A percentile compares a stretch with the other conserved stretches of the same genome.
These are phyloP conservation scores for Chelon auratus DNA, from an alignment of 2,797 vertebrate species.

Conservation along the genomic window DNA sequence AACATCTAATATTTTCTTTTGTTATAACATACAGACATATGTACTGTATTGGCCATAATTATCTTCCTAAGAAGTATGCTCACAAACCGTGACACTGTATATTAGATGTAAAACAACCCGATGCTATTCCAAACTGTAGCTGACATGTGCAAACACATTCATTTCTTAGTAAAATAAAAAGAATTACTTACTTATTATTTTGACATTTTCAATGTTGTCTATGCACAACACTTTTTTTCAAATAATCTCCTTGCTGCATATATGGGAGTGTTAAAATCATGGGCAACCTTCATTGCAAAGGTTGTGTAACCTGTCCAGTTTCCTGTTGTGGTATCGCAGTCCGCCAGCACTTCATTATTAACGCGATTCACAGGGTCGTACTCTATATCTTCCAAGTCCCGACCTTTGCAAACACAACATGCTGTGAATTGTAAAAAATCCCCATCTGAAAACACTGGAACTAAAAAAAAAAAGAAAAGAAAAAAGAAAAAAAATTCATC, in stretches of 20 bases:
- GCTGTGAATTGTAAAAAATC: not conserved
- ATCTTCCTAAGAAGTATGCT: too few species aligned
- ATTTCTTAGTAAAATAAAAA: too few species aligned
- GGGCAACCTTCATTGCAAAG: accelerated
- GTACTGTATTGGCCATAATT: too few species aligned
- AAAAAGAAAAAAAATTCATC: too few species aligned
- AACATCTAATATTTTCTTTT: too few species aligned
- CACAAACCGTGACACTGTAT: too few species aligned
- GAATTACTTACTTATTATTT: too few species aligned
- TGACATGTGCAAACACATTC: too few species aligned
- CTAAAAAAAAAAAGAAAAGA: not conserved
- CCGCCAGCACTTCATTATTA: conserved; percentile 7
- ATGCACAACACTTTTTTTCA: not conserved
- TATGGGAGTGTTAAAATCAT: accelerated
- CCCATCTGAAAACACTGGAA: conserved; percentile 22
- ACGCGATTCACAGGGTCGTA: accelerated
- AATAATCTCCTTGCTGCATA: accelerated
- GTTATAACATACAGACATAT: too few species aligned
- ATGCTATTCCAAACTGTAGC: too few species aligned
- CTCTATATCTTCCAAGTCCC: not conserved
- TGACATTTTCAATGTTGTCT: not conserved
- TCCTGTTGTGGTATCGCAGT: conserved; percentile 50
- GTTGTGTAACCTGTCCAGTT: conserved; percentile 44
- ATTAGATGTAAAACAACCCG: too few species aligned
- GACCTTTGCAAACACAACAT: conserved; percentile 21